Percentiles rank a stretch among this genome's conserved stretches.
Evolutionary conservation across 2,113 vertebrate species (phyloP).

Genomic region (Candoia aspera): DNA sequence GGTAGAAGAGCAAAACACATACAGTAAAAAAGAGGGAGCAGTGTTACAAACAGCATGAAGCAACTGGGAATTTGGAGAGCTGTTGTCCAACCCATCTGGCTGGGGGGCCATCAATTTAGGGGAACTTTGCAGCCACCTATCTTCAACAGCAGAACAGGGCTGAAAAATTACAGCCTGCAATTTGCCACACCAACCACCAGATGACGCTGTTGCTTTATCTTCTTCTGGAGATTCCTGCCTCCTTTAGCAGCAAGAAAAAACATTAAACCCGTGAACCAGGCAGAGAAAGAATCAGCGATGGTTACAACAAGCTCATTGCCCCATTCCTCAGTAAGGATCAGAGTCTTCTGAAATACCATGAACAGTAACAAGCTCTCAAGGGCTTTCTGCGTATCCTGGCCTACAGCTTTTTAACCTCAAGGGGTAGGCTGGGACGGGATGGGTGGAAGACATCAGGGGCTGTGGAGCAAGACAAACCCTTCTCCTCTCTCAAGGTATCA

Average conservation of each 20-base stretch:
- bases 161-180: background rate
- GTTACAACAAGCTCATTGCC: background rate
- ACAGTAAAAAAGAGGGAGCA: too few relatives aligned
- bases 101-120: background rate
- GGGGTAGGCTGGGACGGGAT: background rate
- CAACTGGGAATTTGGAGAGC: too few relatives aligned
- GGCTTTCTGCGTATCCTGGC: background rate
- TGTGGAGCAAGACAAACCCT: background rate
- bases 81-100: too few relatives aligned
- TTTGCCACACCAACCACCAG: constrained; percentile 43
- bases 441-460: background rate
- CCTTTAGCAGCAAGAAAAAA: background rate
- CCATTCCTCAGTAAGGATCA: too few relatives aligned
- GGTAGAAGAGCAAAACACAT: too few relatives aligned
- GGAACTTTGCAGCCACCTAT: background rate
- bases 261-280: background rate
- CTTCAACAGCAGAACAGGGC: background rate
- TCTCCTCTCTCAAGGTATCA: too few relatives aligned
- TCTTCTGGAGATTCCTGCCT: background rate
- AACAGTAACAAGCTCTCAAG: background rate
- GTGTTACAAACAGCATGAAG: too few relatives aligned
- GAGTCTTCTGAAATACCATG: background rate
- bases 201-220: constrained; percentile 48
- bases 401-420: background rate
- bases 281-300: too few relatives aligned